Base-by-base conservation (phyloP, 1,140 invertebrate genomes). In the Calephelis virginiensis region DNA sequence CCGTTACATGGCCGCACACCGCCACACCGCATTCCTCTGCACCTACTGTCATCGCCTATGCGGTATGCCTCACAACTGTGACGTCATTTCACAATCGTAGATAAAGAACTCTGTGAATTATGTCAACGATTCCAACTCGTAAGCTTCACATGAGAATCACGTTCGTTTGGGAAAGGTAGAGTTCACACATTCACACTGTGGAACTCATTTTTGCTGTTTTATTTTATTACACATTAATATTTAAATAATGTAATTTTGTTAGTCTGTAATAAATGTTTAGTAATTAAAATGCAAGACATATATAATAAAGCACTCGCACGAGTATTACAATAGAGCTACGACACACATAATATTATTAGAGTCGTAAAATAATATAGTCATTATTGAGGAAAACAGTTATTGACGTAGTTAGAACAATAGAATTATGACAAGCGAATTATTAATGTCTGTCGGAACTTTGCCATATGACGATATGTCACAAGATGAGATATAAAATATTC, bases 1-100 rank as follows among this genome's bases (percentile, higher is more conserved):
- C 78, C 83, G 77, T 82, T 81, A 82, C 71, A 64, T 73, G 75
- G 70, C 17, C 53, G 68, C 72, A 46, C 66, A 69, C 40, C 66
- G 65, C 69, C 70, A 66, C 69, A 66, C 72, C 74, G 70, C 80
- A 80, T 80, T 78, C 81, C 78, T 68, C 62, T 61, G 66, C 65
- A 76, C 72, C 64, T 70, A 74, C 69, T 68, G 67, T 59, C 73
- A 67, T 66, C 76, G 72, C 56, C 65, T 59, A 59, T 59, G 62
- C 62, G 62, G 46, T 40, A 40, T 68, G 63, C 63, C 71, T 66
- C 70, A 10, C 13, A 59, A 56, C 63, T 68, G 62, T 75, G 73
- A 79, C 75, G 73, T 74, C 72, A 76, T 68, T 17, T 43, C 10
- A 37, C 66, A 53, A 67, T 66, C 64, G 68, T 72, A 74, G 71